These are phyloP conservation scores for Phyllopteryx taeniolatus DNA, from an alignment of 2,113 vertebrate species.

Conservation along the genomic window DNA sequence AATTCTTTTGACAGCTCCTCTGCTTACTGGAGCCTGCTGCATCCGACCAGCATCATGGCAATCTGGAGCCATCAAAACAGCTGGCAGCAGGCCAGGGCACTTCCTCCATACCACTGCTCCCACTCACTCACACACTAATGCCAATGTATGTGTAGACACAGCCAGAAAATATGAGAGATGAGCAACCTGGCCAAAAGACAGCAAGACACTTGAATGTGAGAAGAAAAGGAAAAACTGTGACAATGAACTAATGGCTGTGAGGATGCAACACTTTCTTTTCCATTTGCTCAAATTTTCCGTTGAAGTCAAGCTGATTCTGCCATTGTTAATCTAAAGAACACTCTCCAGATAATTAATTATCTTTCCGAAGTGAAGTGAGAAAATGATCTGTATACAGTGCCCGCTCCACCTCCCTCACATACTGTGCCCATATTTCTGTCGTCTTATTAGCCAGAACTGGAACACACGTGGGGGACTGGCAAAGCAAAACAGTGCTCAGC, in stretches of 20 bases:
- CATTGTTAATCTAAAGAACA: conserved; percentile 18
- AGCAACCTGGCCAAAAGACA: conserved; percentile 23
- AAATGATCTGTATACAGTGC: conserved; percentile 36
- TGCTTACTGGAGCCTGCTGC: conserved; percentile 69
- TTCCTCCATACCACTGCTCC: conserved; percentile 50
- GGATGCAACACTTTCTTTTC: conserved; percentile 11
- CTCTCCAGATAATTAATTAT: conserved; percentile 42
- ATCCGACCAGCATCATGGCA: conserved; percentile 68
- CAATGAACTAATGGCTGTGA: conserved; percentile 13
- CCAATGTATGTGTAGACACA: conserved; percentile 36
- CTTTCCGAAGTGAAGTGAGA: conserved; percentile 28
- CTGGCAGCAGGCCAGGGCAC: conserved; percentile 59
- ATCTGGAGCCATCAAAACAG: conserved; percentile 74
- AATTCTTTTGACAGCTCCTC: conserved; percentile 71
- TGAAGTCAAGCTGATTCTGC: conserved; percentile 25
- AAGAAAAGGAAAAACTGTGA: conserved; percentile 17
- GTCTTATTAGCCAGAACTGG: conserved; percentile 49
- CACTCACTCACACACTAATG: conserved; percentile 42
- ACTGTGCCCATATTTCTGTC: conserved; percentile 53
- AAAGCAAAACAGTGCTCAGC: background rate
- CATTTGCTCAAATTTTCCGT: conserved; percentile 26
- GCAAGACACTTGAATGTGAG: conserved; percentile 25
- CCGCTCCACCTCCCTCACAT: conserved; percentile 39
- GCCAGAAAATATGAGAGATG: conserved; percentile 23
- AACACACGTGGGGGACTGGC: conserved; percentile 25